Percentiles rank a stretch among this genome's conserved stretches.
phyloP scores from a whole-genome alignment of 2,797 vertebrate species.

The Clarias pachynema region DNA sequence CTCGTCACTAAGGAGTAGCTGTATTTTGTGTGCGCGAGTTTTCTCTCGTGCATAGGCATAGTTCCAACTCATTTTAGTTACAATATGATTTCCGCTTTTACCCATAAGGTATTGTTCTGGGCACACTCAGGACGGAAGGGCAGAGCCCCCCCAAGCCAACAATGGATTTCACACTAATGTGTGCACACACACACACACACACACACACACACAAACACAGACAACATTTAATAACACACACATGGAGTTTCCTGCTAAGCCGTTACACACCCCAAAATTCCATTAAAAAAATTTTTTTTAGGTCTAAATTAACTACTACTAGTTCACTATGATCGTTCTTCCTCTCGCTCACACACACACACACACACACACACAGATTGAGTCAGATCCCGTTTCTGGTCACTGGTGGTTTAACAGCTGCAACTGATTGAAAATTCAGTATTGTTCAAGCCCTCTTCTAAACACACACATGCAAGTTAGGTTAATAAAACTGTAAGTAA shows the following conservation, averaged over 20 bases:
- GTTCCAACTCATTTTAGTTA: conserved; percentile 37
- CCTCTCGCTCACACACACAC: neutral
- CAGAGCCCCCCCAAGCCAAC: conserved; percentile 44
- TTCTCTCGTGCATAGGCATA: conserved; percentile 14
- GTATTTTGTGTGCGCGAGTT: conserved; percentile 35
- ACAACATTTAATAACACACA: conserved; percentile 1
- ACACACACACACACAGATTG: neutral
- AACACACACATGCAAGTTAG: neutral
- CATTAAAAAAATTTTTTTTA: neutral
- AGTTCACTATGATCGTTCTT: neutral
- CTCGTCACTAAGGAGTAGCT: neutral
- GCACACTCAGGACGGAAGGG: conserved; percentile 47
- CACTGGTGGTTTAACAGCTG: conserved; percentile 6
- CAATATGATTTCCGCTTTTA: conserved; percentile 39
- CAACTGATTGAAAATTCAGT: neutral
- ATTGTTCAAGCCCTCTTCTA: neutral
- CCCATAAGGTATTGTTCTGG: conserved; percentile 54
- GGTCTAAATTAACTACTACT: neutral
- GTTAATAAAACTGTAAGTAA: neutral
- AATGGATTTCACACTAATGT: conserved; percentile 36
- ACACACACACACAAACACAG: neutral
- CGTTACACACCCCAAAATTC: conserved; percentile 9
- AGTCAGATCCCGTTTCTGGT: conserved; percentile 15
- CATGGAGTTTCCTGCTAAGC: conserved; percentile 32
- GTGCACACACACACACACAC: neutral